A percentile compares a stretch with the other conserved stretches of the same genome.
Evolutionary conservation across 2,113 vertebrate genomes (phyloP).

Genomic region (Poeciliopsis retropinna): DNA sequence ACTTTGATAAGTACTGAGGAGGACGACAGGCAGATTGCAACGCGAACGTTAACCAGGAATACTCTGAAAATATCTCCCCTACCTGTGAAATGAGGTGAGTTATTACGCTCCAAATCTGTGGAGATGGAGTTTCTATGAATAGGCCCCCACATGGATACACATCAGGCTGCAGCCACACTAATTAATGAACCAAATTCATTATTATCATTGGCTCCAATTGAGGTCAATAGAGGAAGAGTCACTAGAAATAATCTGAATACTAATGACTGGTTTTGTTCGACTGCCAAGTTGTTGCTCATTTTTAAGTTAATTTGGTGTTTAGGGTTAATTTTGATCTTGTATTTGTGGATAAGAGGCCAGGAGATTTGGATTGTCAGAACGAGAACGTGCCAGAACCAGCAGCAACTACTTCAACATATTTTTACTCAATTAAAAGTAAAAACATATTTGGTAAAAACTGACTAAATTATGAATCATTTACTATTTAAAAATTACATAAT

Average conservation of each 20-base stretch:
- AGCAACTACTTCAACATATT: too few species aligned
- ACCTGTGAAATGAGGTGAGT: slow-evolving; percentile 56
- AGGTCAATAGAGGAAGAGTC: slow-evolving; percentile 55
- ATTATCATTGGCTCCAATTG: slow-evolving; percentile 34
- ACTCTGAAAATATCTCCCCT: slow-evolving; percentile 27
- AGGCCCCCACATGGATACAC: slow-evolving; percentile 42
- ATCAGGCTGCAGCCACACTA: slow-evolving; percentile 35
- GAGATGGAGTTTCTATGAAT: slow-evolving; percentile 58
- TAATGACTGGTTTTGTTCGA: too few species aligned
- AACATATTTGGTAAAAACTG: too few species aligned
- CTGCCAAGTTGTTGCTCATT: not conserved
- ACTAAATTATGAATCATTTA: too few species aligned
- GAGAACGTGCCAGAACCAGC: too few species aligned
- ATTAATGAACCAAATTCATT: slow-evolving; percentile 51
- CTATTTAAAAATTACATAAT: too few species aligned
- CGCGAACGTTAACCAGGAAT: slow-evolving; percentile 15
- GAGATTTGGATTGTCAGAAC: too few species aligned
- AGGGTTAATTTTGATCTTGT: not conserved
- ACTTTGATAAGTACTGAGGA: slow-evolving; percentile 35
- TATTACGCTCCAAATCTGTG: slow-evolving; percentile 49
- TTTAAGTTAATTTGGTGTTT: not conserved
- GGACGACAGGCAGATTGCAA: not conserved
- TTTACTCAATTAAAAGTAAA: too few species aligned
- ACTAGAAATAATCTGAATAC: not conserved
- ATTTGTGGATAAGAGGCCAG: not conserved